Conservation (phyloP, 2,113 vertebrate species). For the Pseudonaja textilis region DNA sequence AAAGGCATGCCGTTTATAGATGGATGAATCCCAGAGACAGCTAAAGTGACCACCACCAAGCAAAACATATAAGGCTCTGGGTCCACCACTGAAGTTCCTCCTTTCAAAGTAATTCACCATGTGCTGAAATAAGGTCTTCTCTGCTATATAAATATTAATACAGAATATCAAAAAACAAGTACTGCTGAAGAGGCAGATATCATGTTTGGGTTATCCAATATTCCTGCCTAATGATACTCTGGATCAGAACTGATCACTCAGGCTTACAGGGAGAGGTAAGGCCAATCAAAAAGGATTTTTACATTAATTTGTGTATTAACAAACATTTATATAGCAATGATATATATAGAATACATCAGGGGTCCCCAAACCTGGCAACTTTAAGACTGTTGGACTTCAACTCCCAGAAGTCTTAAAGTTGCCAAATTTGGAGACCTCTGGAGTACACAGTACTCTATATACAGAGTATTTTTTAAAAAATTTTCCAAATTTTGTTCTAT, state of each 20-base stretch:
- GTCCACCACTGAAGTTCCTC: background rate
- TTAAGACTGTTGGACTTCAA: no score
- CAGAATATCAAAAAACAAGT: background rate
- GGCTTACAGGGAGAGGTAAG: background rate
- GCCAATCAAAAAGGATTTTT: background rate
- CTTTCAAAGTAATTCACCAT: background rate
- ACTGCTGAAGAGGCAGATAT: background rate
- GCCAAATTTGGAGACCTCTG: no score
- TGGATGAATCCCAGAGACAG: background rate
- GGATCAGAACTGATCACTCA: background rate
- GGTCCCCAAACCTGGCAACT: no score
- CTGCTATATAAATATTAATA: background rate
- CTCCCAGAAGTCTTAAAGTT: no score
- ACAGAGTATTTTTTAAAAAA: no score
- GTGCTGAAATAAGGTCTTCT: background rate
- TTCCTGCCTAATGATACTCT: background rate
- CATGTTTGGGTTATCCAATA: background rate
- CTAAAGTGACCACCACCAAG: background rate
- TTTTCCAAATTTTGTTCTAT: no score
- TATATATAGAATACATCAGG: no score
- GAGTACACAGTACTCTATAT: no score
- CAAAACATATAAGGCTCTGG: background rate
- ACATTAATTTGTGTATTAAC: background rate
- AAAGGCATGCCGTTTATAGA: background rate
- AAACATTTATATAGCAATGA: background rate